Base-by-base conservation (phyloP, 2,797 vertebrate genomes). In the Cuniculus paca region DNA sequence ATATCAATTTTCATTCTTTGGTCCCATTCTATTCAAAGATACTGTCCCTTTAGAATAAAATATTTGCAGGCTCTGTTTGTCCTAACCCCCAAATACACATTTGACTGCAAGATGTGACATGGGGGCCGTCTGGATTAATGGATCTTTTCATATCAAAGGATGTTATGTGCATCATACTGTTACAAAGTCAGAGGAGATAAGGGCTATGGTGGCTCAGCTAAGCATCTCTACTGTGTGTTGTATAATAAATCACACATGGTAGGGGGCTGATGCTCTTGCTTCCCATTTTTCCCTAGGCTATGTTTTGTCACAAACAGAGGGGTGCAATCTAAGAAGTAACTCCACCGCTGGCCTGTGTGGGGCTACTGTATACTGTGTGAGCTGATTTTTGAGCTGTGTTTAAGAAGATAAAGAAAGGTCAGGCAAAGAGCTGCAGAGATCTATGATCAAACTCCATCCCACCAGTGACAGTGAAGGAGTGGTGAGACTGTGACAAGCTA, bases 361-460 rank as follows among this genome's bases (percentile, higher is more conserved):
- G 34, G 65, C 26, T 88, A 17, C 91, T 96, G 3, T 75, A 45
- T 93, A 83, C 91, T 36, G 39, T 97, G 90, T 96, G 93, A 96
- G 86, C 61, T 77, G 91, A 92, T 97, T 98, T 98, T 54, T 98
- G 95, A 98, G 94, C 93, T 98, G 89, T 56, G 36, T 92, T 97
- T 98, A 82, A 96, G 97, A 98, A 98, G 98, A 97, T 97, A 98
- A 96, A 58, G 61, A 96, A 95, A 39, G 39, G 26, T 65, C 3
- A 20, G 61, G 45, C 28, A 72, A 93, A 26, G 12, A 92, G 50
- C 34, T 94, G 0, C n/a, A 75, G 65, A 79, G 72, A 92, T 17
- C n/a, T 78, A 91, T 77, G 79, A 95, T 95, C 88, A 96, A 95
- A 92, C 31, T 58, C 68, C 58, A 50, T 26, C 31, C 31, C 10